A percentile compares a stretch with the other conserved stretches of the same genome.
Conservation (phyloP, 2,888 invertebrate species). For the Melinaea menophilus region DNA sequence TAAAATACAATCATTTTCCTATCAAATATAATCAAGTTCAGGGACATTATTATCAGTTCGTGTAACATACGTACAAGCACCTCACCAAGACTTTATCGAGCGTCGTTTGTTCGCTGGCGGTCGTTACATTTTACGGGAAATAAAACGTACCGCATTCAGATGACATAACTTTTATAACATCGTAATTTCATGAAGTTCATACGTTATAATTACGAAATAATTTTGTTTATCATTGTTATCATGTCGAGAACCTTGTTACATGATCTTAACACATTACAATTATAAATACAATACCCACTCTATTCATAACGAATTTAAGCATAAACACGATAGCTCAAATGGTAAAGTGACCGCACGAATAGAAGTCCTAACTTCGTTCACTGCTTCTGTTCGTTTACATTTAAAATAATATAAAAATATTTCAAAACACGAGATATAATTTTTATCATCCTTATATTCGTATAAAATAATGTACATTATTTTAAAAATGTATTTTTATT, state of each 20-base stretch:
- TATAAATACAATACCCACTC: background rate
- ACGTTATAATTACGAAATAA: slow-evolving; percentile 3
- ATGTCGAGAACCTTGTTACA: background rate
- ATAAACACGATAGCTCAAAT: no score
- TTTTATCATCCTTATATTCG: no score
- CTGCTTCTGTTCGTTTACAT: no score
- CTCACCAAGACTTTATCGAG: slow-evolving; percentile 26
- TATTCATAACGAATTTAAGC: background rate
- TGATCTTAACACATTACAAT: background rate
- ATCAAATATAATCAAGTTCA: background rate
- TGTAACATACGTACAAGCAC: slow-evolving; percentile 14
- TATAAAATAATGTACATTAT: no score
- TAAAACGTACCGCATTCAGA: slow-evolving; percentile 19
- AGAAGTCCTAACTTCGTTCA: no score
- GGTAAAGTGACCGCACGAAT: no score
- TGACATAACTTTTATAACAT: slow-evolving; percentile 6
- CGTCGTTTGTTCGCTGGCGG: slow-evolving; percentile 28
- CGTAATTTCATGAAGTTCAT: slow-evolving; percentile 6
- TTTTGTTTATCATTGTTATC: background rate
- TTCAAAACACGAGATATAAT: no score
- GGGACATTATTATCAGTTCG: background rate
- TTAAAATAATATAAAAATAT: no score
- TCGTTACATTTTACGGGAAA: slow-evolving; percentile 34
- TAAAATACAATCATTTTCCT: background rate
- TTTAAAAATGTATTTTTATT: no score